These are phyloP conservation scores for Actinia tenebrosa DNA, from an alignment of 64 coral and sea anemone genomes.

Conservation along the genomic window DNA sequence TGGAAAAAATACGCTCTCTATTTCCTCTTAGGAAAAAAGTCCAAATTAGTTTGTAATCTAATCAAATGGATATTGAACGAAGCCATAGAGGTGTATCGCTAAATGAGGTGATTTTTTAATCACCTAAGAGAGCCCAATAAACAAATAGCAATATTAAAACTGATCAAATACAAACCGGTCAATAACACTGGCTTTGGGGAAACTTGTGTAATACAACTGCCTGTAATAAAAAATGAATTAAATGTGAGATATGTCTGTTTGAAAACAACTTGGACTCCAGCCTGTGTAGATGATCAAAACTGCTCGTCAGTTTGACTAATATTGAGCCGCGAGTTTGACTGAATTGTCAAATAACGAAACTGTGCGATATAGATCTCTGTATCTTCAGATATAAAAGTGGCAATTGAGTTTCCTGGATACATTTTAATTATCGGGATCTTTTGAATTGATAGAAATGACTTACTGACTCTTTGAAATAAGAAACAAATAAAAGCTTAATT, in stretches of 20 bases:
- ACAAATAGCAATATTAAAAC: constrained; percentile 15
- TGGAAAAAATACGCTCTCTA: not conserved
- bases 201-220: not conserved
- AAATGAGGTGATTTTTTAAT: constrained; percentile 31
- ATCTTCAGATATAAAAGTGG: constrained; percentile 28
- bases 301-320: not conserved
- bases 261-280: constrained; percentile 12
- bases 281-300: not conserved
- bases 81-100: constrained; percentile 8
- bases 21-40: constrained; percentile 8
- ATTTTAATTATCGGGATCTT: constrained; percentile 25
- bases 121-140: constrained; percentile 13
- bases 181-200: constrained; percentile 5
- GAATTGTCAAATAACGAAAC: constrained; percentile 5
- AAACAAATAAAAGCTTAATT: constrained; percentile 21
- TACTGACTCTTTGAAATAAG: constrained; percentile 14
- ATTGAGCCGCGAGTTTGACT: not conserved
- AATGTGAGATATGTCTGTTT: not conserved
- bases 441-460: constrained; percentile 23
- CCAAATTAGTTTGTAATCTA: constrained; percentile 14
- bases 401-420: constrained; percentile 25
- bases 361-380: constrained; percentile 1
- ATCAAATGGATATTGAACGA: constrained; percentile 14
- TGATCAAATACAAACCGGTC: constrained; percentile 16
- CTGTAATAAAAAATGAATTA: not conserved